A percentile compares a stretch with the other conserved stretches of the same genome.
These are phyloP conservation scores for Catostylus mosaicus DNA, from an alignment of 30 jellyfish, hydroid and myxozoan genomes.

Conservation along the genomic window DNA sequence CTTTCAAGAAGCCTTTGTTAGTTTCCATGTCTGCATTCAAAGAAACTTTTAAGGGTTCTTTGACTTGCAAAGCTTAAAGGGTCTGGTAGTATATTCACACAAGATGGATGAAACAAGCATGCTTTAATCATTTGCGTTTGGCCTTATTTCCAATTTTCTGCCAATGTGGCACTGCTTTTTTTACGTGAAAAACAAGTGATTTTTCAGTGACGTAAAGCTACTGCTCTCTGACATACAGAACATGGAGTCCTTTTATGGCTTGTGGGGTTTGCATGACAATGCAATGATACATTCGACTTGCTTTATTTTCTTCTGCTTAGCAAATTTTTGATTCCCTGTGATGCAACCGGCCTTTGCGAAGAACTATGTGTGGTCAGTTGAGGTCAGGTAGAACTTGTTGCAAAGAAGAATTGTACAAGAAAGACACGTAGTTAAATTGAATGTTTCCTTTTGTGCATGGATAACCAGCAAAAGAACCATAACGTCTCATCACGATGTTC, in stretches of 20 bases:
- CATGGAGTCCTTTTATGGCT: background rate
- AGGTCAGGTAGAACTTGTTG: no score
- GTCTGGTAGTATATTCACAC: conserved; percentile 23
- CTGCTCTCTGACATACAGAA: conserved; percentile 9
- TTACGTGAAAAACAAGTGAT: conserved; percentile 14
- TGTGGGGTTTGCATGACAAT: conserved; percentile 1
- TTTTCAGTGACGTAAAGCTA: conserved; percentile 16
- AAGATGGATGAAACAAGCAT: conserved; percentile 17
- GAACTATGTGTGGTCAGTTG: no score
- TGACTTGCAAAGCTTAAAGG: conserved; percentile 14
- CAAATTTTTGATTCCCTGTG: no score
- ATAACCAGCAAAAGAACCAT: no score
- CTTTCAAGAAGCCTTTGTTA: conserved; percentile 2
- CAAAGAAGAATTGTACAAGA: no score
- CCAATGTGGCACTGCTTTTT: conserved; percentile 22
- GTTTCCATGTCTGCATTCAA: conserved; percentile 10
- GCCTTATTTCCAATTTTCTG: conserved; percentile 21
- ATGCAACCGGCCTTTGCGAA: no score
- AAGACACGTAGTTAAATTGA: no score
- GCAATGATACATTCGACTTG: no score
- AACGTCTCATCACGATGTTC: no score
- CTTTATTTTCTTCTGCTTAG: no score
- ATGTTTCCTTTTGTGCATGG: no score
- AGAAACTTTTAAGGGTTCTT: conserved; percentile 8
- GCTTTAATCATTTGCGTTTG: conserved; percentile 24